Percentiles rank a stretch among this genome's conserved stretches.
Conservation (phyloP, 1,140 invertebrate species). For the Leptopilina clavipes region DNA sequence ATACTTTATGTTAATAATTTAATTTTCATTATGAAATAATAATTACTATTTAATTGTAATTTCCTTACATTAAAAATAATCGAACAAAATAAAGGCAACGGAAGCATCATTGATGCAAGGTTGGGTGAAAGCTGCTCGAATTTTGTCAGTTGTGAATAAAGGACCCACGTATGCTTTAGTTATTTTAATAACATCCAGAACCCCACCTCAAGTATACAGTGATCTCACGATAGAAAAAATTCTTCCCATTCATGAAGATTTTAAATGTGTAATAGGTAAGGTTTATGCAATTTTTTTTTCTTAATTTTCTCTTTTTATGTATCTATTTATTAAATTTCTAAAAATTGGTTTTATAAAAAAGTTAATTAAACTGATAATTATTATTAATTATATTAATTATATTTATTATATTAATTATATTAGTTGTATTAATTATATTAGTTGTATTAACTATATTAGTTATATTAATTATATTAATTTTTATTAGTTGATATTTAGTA, state of each 20-base stretch:
- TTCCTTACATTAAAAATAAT: constrained; percentile 51
- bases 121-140: constrained; percentile 74
- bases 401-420: no score
- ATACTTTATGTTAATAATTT: no score
- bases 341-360: no score
- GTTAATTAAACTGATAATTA: no score
- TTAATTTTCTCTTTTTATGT: no score
- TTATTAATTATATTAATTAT: constrained; percentile 41
- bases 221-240: constrained; percentile 84
- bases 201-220: constrained; percentile 79
- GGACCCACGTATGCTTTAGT: constrained; percentile 79
- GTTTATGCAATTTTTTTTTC: constrained; percentile 20
- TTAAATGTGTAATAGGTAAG: constrained; percentile 84
- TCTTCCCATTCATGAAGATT: constrained; percentile 84
- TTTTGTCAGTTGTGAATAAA: constrained; percentile 82
- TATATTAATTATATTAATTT: no score
- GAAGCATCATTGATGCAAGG: constrained; percentile 77
- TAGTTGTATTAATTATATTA: no score
- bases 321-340: no score
- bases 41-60: not conserved
- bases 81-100: constrained; percentile 63
- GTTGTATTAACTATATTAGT: no score
- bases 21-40: not conserved
- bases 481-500: no score
- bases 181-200: constrained; percentile 77